Evolutionary conservation across 23 tunicate genomes (phyloP).

Genomic region (Halocynthia roretzi): DNA sequence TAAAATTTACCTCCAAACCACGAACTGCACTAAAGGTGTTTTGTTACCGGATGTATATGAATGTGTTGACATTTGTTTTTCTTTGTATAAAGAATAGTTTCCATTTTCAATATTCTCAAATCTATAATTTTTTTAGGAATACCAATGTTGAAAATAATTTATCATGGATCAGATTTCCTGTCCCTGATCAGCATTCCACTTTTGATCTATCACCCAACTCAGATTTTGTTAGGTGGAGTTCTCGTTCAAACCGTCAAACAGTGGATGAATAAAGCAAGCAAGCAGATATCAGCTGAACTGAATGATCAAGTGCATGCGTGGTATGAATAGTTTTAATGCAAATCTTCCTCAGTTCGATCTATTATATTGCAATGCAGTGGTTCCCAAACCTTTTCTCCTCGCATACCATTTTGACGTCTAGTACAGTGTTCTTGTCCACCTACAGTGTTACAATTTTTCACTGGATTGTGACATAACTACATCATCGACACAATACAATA

Average conservation of each 20-base stretch:
- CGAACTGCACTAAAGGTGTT: background rate
- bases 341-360: too few relatives aligned
- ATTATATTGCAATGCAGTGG: too few relatives aligned
- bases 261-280: slow-evolving; percentile 65
- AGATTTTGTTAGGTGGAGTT: slow-evolving; percentile 82
- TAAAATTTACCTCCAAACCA: too few relatives aligned
- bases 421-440: too few relatives aligned
- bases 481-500: too few relatives aligned
- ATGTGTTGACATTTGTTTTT: too few relatives aligned
- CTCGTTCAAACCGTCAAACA: slow-evolving; percentile 64
- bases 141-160: slow-evolving; percentile 96
- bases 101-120: background rate
- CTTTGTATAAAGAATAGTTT: too few relatives aligned
- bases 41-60: background rate
- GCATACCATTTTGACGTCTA: too few relatives aligned
- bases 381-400: too few relatives aligned
- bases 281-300: slow-evolving; percentile 8
- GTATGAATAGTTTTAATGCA: too few relatives aligned
- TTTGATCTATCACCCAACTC: slow-evolving; percentile 90
- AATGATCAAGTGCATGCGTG: background rate
- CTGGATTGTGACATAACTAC: too few relatives aligned
- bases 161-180: slow-evolving; percentile 59
- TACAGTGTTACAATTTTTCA: too few relatives aligned
- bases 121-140: slow-evolving; percentile 51
- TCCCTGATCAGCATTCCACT: slow-evolving; percentile 85